Conservation (phyloP, 2,888 invertebrate genomes). For the Lycaena phlaeas region DNA sequence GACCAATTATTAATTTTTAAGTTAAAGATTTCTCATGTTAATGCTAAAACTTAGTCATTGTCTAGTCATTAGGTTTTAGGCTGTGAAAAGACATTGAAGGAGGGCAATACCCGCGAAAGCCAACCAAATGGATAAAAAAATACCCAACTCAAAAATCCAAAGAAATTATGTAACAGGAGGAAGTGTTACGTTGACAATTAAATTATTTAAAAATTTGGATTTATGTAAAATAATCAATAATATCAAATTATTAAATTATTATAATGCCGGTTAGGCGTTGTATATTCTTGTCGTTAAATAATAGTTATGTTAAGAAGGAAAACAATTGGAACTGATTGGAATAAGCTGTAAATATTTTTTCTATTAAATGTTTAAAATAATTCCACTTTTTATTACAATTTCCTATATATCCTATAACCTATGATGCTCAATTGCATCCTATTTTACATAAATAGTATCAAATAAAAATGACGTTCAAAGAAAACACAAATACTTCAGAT, state of each 20-base stretch:
- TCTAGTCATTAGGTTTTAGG: conserved; percentile 62
- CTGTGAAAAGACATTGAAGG: conserved; percentile 53
- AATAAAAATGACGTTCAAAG: too few relatives aligned
- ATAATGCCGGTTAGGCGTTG: not conserved
- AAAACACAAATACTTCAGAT: too few relatives aligned
- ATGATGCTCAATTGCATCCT: too few relatives aligned
- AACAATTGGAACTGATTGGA: conserved; percentile 65
- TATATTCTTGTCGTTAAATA: not conserved
- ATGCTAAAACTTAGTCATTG: conserved; percentile 30
- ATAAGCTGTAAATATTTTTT: conserved; percentile 54
- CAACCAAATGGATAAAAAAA: conserved; percentile 1
- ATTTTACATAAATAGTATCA: too few relatives aligned
- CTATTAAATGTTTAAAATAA: conserved; percentile 24
- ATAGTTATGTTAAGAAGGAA: conserved; percentile 35
- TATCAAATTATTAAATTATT: not conserved
- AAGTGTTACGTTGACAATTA: not conserved
- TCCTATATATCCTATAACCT: not conserved
- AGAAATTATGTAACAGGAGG: not conserved
- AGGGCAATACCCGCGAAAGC: conserved; percentile 10
- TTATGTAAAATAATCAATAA: not conserved
- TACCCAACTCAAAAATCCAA: not conserved
- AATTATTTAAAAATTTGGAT: not conserved
- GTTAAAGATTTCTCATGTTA: conserved; percentile 8
- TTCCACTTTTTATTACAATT: not conserved
- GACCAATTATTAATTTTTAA: conserved; percentile 5